Evolutionary conservation across 2,113 vertebrate genomes (phyloP).

Genomic region (Ammodytes marinus): DNA sequence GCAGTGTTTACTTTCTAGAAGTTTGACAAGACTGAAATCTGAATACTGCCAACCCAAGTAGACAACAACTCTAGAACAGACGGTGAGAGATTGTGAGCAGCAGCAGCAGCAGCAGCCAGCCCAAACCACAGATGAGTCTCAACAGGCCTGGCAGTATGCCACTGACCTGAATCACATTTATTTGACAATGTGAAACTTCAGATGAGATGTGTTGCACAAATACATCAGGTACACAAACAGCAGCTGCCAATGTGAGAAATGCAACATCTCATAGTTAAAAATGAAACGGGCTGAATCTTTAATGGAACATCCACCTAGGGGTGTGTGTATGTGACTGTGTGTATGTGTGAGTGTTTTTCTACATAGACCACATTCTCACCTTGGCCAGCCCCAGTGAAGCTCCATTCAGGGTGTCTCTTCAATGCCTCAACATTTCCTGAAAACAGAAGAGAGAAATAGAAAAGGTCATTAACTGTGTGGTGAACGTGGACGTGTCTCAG

Average conservation of each 20-base stretch:
- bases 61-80: not conserved
- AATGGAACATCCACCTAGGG: not conserved
- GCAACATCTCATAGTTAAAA: conserved; percentile 7
- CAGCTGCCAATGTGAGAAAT: conserved; percentile 15
- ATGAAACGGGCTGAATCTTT: conserved; percentile 14
- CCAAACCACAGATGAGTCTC: conserved; percentile 57
- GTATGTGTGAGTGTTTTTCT: conserved; percentile 7
- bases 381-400: conserved; percentile 69
- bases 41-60: conserved; percentile 6
- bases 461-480: conserved; percentile 27
- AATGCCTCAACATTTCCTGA: conserved; percentile 69
- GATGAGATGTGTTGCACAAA: conserved; percentile 11
- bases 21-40: not conserved
- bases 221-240: conserved; percentile 5
- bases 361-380: conserved; percentile 59
- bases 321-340: not conserved
- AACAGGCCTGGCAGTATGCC: conserved; percentile 57
- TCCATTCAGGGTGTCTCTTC: conserved; percentile 70
- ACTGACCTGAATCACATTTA: conserved; percentile 47
- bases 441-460: conserved; percentile 37
- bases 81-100: conserved; percentile 9
- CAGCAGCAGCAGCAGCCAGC: not conserved
- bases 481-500: conserved; percentile 8
- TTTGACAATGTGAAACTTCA: conserved; percentile 46
- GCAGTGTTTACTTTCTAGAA: conserved; percentile 1